These are phyloP conservation scores for Tethya wilhelma DNA, from an alignment of 37 sponge, comb jelly and placozoan genomes.

Conservation along the genomic window DNA sequence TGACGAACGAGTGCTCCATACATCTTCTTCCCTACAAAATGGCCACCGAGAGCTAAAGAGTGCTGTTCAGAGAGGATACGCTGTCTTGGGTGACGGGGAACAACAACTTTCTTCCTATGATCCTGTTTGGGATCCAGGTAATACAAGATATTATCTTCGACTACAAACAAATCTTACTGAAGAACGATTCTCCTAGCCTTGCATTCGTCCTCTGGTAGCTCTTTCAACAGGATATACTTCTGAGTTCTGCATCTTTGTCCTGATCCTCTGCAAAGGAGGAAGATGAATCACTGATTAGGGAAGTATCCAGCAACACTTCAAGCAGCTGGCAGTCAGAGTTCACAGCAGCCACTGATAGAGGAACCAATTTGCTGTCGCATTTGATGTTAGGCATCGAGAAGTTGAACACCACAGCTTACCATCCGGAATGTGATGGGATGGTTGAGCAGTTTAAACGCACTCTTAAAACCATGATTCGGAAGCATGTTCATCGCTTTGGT, in stretches of 20 bases:
- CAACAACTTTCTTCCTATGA: conserved; percentile 18
- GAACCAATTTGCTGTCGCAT: too few species aligned
- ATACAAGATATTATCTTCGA: background rate
- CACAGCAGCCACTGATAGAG: too few species aligned
- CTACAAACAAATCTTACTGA: background rate
- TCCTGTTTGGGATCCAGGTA: conserved; percentile 17
- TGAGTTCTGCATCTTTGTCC: conserved; percentile 7
- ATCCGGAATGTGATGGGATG: too few species aligned
- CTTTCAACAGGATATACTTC: background rate
- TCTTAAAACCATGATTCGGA: too few species aligned
- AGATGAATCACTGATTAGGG: too few species aligned
- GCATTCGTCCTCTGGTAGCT: background rate
- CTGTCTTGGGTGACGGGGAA: conserved; percentile 10
- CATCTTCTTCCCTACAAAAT: conserved; percentile 14
- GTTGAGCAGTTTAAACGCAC: too few species aligned
- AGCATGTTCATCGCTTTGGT: too few species aligned
- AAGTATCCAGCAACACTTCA: too few species aligned
- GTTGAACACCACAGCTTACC: too few species aligned
- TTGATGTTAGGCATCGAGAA: too few species aligned
- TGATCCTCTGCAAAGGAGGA: conserved; percentile 4
- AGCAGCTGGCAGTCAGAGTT: too few species aligned
- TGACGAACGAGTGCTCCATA: conserved; percentile 5
- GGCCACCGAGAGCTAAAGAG: background rate
- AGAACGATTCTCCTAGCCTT: background rate
- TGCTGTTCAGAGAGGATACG: background rate